Percentiles rank a stretch among this genome's conserved stretches.
Evolutionary conservation across 2,113 vertebrate species (phyloP).

Genomic region (Odontophorus gujanensis): DNA sequence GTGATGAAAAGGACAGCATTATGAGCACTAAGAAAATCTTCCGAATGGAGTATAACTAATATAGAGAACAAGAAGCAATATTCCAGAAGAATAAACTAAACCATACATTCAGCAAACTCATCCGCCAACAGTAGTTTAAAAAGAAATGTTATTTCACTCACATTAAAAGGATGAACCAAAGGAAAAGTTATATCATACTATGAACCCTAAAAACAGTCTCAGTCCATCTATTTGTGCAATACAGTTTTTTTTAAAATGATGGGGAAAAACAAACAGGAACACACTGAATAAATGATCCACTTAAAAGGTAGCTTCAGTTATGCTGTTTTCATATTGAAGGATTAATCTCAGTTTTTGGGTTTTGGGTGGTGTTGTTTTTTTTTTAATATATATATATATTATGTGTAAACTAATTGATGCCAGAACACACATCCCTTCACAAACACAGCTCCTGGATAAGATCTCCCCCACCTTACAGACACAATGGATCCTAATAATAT

Average conservation of each 20-base stretch:
- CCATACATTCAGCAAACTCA: not conserved
- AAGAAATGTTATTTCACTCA: conserved; percentile 11
- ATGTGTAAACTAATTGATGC: not conserved
- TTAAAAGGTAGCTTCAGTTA: not conserved
- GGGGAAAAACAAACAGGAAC: not conserved
- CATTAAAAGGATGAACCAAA: not conserved
- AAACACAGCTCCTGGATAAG: not conserved
- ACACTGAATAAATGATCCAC: not conserved
- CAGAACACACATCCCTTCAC: not conserved
- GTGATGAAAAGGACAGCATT: not conserved
- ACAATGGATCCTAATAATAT: not conserved
- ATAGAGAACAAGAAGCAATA: not conserved
- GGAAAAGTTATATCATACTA: accelerated
- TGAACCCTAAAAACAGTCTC: not conserved
- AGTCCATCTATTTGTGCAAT: not conserved
- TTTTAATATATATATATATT: not conserved
- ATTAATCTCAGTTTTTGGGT: not conserved
- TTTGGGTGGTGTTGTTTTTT: not conserved
- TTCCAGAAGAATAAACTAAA: conserved; percentile 28
- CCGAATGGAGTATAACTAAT: not conserved
- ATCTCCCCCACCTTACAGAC: not conserved
- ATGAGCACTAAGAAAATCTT: not conserved
- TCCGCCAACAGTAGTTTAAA: conserved; percentile 10
- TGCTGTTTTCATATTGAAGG: not conserved
- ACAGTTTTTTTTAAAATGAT: not conserved